These are phyloP conservation scores for Channallabes apus DNA, from an alignment of 2,797 vertebrate species.

Conservation along the genomic window DNA sequence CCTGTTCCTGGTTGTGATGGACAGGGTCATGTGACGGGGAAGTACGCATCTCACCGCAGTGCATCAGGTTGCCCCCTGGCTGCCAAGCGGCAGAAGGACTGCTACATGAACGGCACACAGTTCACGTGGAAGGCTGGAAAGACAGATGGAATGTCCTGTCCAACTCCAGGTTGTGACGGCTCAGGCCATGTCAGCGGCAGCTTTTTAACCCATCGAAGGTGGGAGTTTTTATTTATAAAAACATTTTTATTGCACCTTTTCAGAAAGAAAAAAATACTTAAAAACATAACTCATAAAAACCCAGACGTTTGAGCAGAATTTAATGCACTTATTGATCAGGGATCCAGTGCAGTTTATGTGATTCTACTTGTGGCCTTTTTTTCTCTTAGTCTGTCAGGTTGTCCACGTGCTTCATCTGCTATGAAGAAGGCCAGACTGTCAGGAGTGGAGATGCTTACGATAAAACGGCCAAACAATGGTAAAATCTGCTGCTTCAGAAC, in stretches of 20 bases:
- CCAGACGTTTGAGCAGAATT: not conserved
- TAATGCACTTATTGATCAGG: not conserved
- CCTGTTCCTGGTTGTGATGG: constrained; percentile 97
- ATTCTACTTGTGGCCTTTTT: not conserved
- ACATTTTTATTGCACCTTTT: not conserved
- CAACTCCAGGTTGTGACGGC: constrained; percentile 95
- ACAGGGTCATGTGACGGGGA: constrained; percentile 97
- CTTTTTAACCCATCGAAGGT: constrained; percentile 99
- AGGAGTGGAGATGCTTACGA: constrained; percentile 96
- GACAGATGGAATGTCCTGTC: constrained; percentile 98
- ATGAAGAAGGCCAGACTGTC: constrained; percentile 99
- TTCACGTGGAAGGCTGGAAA: constrained; percentile 99
- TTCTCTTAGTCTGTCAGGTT: constrained; percentile 88
- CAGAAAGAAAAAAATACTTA: not conserved
- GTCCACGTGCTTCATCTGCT: constrained; percentile 94
- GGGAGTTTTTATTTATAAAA: constrained; percentile 50
- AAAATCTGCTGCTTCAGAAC: constrained; percentile 61
- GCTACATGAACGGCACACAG: constrained; percentile 94
- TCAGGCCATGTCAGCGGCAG: constrained; percentile 98
- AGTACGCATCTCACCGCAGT: constrained; percentile 96
- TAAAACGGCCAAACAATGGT: constrained; percentile 93
- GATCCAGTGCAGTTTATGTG: not conserved
- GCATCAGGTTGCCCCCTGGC: constrained; percentile 95
- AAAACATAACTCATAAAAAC: no score
- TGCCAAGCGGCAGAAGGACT: constrained; percentile 96